Percentiles rank a stretch among this genome's conserved stretches.
Evolutionary conservation across 2,797 vertebrate genomes (phyloP).

Genomic region (Schizopygopsis malacanthus): DNA sequence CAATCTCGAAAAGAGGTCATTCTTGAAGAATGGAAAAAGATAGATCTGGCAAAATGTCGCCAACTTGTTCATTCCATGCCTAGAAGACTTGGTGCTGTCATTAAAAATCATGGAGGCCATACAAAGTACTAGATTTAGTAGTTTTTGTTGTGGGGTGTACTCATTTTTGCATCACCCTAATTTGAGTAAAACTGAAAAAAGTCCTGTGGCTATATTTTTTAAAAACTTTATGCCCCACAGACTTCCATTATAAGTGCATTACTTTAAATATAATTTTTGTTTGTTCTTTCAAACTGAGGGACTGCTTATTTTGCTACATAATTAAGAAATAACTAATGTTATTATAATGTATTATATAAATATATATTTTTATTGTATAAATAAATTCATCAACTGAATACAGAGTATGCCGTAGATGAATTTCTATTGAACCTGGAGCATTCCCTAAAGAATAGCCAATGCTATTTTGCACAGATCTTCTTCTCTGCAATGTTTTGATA

Average conservation of each 20-base stretch:
- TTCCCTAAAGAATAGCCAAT: background rate
- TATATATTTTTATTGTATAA: background rate
- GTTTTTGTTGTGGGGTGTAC: too few species aligned
- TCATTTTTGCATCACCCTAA: too few species aligned
- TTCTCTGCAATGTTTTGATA: conserved; percentile 18
- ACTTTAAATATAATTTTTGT: background rate
- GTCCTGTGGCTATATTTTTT: background rate
- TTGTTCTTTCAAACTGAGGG: background rate
- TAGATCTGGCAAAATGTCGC: too few species aligned
- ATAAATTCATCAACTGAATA: background rate
- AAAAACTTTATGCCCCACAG: background rate
- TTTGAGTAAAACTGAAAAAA: too few species aligned
- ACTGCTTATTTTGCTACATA: background rate
- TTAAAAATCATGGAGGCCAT: too few species aligned
- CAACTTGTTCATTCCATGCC: too few species aligned
- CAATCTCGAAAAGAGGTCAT: too few species aligned
- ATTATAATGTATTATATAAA: conserved; percentile 5
- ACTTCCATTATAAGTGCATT: conserved; percentile 11
- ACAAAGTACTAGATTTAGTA: too few species aligned
- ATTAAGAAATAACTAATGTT: background rate
- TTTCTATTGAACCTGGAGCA: background rate
- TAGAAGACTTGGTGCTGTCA: too few species aligned
- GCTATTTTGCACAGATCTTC: conserved; percentile 7
- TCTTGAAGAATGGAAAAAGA: too few species aligned
- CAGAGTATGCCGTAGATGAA: background rate